A percentile compares a stretch with the other conserved stretches of the same genome.
phyloP scores from a whole-genome alignment of 1,140 invertebrate genomes.

The Drosophila saltans region DNA sequence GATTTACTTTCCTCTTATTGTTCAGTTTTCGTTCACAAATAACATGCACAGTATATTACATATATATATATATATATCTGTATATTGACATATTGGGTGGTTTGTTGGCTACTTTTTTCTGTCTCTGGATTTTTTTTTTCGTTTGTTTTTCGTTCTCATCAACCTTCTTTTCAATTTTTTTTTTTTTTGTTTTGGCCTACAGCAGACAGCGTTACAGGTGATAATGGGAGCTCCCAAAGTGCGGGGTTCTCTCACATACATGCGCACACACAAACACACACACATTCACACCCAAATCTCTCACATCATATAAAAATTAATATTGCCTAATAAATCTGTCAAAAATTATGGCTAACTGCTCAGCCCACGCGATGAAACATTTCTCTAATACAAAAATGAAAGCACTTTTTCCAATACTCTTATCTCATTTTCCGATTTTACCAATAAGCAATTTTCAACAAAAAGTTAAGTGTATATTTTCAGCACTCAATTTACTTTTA shows the following conservation, averaged over 20 bases:
- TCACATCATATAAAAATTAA: conserved; percentile 64
- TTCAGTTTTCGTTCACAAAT: conserved; percentile 11
- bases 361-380: conserved; percentile 34
- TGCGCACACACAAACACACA: conserved; percentile 19
- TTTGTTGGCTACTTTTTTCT: conserved; percentile 27
- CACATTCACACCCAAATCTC: conserved; percentile 38
- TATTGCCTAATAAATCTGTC: conserved; percentile 79
- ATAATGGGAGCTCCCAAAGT: conserved; percentile 58
- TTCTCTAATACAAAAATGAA: conserved; percentile 1
- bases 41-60: conserved; percentile 7
- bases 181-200: conserved; percentile 47
- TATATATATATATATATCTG: conserved; percentile 7
- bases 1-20: conserved; percentile 16
- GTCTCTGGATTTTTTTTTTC: not conserved
- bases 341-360: conserved; percentile 69
- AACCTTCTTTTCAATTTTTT: not conserved
- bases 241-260: not conserved
- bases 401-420: not conserved
- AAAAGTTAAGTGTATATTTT: too few relatives aligned
- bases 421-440: not conserved
- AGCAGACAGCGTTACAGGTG: conserved; percentile 57
- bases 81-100: conserved; percentile 25
- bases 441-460: too few relatives aligned
- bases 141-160: not conserved
- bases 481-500: too few relatives aligned